Evolutionary conservation across 1,140 invertebrate genomes (phyloP).

Genomic region (Orchestia grillus): DNA sequence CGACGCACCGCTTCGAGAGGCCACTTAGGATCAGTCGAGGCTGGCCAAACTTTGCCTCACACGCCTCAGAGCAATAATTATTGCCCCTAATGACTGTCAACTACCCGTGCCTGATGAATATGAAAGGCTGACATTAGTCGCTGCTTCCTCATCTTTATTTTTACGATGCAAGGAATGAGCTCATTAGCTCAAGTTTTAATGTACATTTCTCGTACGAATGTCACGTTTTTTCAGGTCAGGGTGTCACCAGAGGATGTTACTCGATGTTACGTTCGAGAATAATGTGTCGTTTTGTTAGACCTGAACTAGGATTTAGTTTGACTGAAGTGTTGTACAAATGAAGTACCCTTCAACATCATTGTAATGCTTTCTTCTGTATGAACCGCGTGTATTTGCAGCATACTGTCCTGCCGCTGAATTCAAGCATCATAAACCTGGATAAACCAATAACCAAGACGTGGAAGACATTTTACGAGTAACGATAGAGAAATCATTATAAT

Average conservation of each 20-base stretch:
- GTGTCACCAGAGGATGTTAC: not conserved
- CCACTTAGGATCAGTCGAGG: no score
- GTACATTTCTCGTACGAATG: not conserved
- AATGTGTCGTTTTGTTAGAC: no score
- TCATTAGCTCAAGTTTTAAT: not conserved
- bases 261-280: not conserved
- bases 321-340: not conserved
- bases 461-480: not conserved
- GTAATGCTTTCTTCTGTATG: not conserved
- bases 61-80: not conserved
- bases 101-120: not conserved
- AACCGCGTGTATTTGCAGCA: not conserved
- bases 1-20: not conserved
- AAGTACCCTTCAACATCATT: not conserved
- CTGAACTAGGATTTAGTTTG: not conserved
- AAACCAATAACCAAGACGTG: not conserved
- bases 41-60: no score
- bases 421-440: not conserved
- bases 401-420: not conserved
- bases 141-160: not conserved
- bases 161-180: not conserved
- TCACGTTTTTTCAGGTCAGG: not conserved
- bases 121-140: not conserved
- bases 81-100: not conserved
- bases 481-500: not conserved